phyloP scores from a whole-genome alignment of 1,140 invertebrate species.

The Cyrtorhinus lividipennis region DNA sequence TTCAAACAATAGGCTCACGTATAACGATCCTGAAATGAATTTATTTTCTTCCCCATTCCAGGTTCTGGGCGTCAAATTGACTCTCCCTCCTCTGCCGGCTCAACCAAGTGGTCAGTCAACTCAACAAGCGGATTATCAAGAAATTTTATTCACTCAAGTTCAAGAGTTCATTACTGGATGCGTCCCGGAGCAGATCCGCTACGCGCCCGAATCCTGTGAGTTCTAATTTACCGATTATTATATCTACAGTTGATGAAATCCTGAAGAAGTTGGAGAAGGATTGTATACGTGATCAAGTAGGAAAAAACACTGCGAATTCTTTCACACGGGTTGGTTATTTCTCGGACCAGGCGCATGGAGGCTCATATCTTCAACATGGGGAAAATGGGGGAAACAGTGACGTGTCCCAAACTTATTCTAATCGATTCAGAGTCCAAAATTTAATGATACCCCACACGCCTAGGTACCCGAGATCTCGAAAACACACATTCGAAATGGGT shows the following conservation, averaged over 20 bases:
- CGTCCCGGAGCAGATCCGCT: constrained; percentile 75
- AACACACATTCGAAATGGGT: too few relatives aligned
- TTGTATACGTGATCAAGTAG: not conserved
- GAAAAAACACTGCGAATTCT: too few relatives aligned
- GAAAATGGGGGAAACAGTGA: too few relatives aligned
- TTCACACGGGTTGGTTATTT: too few relatives aligned
- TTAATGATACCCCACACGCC: too few relatives aligned
- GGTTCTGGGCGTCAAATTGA: constrained; percentile 60
- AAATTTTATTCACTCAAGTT: constrained; percentile 45
- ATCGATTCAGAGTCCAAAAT: too few relatives aligned
- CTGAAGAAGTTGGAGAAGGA: constrained; percentile 11
- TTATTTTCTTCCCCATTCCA: not conserved
- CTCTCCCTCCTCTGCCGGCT: constrained; percentile 11
- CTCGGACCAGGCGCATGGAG: too few relatives aligned
- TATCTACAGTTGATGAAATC: constrained; percentile 10
- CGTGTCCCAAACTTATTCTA: too few relatives aligned
- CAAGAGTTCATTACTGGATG: constrained; percentile 72
- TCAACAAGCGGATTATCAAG: constrained; percentile 27
- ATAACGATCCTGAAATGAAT: too few relatives aligned
- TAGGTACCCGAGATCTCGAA: too few relatives aligned
- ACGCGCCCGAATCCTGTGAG: constrained; percentile 72
- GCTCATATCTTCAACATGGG: too few relatives aligned
- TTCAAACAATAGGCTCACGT: too few relatives aligned
- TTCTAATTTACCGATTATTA: constrained; percentile 23
- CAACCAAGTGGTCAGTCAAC: constrained; percentile 5